Percentiles rank a stretch among this genome's conserved stretches.
Evolutionary conservation across 92 coral and sea anemone genomes (phyloP).

Genomic region (Diadumene lineata): DNA sequence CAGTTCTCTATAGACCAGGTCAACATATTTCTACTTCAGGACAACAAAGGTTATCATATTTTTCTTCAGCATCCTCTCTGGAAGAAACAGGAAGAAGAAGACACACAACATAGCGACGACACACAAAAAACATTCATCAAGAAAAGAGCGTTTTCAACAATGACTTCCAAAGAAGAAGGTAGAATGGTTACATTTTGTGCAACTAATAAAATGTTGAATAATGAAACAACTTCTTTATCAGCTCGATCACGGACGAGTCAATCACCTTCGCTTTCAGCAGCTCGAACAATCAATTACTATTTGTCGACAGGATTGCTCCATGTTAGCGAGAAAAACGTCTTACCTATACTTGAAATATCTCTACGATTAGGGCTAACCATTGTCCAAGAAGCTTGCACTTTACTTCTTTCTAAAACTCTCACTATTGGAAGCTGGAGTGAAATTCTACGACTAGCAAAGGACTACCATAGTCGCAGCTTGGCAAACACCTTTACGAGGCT

Average conservation of each 20-base stretch:
- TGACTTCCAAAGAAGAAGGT: background rate
- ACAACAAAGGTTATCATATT: slow-evolving; percentile 9
- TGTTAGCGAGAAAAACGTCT: slow-evolving; percentile 19
- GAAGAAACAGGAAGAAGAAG: background rate
- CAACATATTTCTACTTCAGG: background rate
- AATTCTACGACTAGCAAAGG: slow-evolving; percentile 8
- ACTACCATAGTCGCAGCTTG: background rate
- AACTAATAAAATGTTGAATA: background rate
- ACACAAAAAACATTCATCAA: background rate
- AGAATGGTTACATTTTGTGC: background rate
- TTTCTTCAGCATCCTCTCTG: background rate
- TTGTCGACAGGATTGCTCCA: slow-evolving; percentile 23
- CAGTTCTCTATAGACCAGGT: background rate
- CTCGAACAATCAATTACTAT: slow-evolving; percentile 6
- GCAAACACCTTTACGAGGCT: background rate
- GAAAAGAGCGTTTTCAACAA: background rate
- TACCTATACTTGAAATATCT: slow-evolving; percentile 16
- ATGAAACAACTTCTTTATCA: background rate
- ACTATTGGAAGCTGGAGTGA: slow-evolving; percentile 29
- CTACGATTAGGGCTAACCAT: slow-evolving; percentile 1
- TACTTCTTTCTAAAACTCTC: slow-evolving; percentile 24
- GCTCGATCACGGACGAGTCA: background rate
- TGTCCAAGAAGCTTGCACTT: slow-evolving; percentile 19
- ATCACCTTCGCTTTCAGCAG: background rate
- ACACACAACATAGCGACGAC: background rate